Conservation (phyloP, 2,888 invertebrate genomes). For the Leptodirus hochenwartii region DNA sequence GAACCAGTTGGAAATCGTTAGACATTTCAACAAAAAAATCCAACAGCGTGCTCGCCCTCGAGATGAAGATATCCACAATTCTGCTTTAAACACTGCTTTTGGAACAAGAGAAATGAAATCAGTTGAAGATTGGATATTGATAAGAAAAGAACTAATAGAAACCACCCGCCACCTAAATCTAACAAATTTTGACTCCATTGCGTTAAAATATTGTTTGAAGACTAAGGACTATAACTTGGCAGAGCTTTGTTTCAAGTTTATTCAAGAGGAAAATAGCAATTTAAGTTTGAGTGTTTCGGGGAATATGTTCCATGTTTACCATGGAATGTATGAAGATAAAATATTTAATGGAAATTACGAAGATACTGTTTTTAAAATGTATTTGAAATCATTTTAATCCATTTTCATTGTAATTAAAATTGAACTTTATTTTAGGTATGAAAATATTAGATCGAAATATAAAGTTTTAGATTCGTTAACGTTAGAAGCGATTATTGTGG, state of each 20-base stretch:
- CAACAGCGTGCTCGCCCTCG: no score
- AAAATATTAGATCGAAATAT: constrained; percentile 30
- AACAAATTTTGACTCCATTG: constrained; percentile 39
- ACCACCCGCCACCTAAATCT: constrained; percentile 27
- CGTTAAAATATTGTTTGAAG: constrained; percentile 33
- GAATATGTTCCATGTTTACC: constrained; percentile 36
- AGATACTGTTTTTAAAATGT: constrained; percentile 34
- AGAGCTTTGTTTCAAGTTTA: constrained; percentile 36
- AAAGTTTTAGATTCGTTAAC: constrained; percentile 39
- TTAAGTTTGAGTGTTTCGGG: constrained; percentile 39
- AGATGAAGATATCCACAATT: no score
- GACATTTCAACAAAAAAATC: no score
- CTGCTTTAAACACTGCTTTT: no score
- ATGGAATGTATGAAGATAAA: constrained; percentile 20
- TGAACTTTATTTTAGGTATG: constrained; percentile 16
- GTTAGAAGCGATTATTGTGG: constrained; percentile 39
- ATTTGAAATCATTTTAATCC: constrained; percentile 14
- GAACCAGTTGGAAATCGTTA: no score
- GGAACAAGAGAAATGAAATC: no score
- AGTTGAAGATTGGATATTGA: constrained; percentile 8
- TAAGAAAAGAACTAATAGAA: constrained; percentile 28
- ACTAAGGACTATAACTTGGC: constrained; percentile 31
- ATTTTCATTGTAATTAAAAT: constrained; percentile 4
- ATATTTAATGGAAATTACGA: constrained; percentile 29
- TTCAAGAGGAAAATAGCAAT: constrained; percentile 29